A percentile compares a stretch with the other conserved stretches of the same genome.
Conservation (phyloP, 2,888 invertebrate genomes). For the Conchocele bisecta region DNA sequence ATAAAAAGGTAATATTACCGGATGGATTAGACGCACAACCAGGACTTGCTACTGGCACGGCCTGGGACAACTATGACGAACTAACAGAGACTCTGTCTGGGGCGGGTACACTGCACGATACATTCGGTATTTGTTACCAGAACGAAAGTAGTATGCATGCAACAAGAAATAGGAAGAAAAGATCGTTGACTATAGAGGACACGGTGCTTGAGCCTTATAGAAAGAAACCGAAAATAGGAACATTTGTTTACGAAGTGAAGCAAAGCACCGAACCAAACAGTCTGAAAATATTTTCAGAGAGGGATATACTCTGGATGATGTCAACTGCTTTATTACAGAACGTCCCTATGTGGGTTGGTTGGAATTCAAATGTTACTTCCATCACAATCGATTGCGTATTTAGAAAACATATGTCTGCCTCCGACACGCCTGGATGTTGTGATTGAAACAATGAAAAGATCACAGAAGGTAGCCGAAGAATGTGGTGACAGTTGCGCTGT, state of each 20-base stretch:
- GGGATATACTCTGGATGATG: neutral
- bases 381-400: slow-evolving; percentile 34
- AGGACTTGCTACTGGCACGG: slow-evolving; percentile 32
- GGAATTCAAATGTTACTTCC: slow-evolving; percentile 49
- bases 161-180: neutral
- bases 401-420: slow-evolving; percentile 40
- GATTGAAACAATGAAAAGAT: slow-evolving; percentile 40
- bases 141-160: neutral
- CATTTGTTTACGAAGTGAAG: slow-evolving; percentile 10
- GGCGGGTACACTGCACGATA: slow-evolving; percentile 44
- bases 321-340: neutral
- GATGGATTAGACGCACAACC: slow-evolving; percentile 20
- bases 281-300: no score
- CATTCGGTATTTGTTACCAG: slow-evolving; percentile 33
- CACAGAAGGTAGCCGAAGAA: slow-evolving; percentile 38
- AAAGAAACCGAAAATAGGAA: slow-evolving; percentile 34
- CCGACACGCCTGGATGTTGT: slow-evolving; percentile 53
- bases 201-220: slow-evolving; percentile 26
- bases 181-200: neutral
- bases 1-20: slow-evolving; percentile 11
- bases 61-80: slow-evolving; percentile 53
- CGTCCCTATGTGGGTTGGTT: slow-evolving; percentile 48
- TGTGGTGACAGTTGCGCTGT: slow-evolving; percentile 25
- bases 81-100: slow-evolving; percentile 45
- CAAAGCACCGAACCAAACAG: no score